Evolutionary conservation across 2,888 invertebrate genomes (phyloP).

Genomic region (Cataglyphis cursor): DNA sequence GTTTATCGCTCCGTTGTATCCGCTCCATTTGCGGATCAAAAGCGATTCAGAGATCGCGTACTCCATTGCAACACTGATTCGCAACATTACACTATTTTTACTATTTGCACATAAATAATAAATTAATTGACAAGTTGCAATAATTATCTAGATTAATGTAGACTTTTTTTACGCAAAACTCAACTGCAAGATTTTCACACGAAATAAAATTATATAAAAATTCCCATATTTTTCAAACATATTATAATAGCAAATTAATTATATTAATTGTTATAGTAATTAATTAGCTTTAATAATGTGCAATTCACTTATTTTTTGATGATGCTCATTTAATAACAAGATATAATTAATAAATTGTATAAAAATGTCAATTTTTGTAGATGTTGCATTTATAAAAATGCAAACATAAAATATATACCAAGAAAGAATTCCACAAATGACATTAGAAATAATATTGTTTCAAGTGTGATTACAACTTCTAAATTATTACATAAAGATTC

Average conservation of each 20-base stretch:
- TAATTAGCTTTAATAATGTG: background rate
- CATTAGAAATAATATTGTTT: background rate
- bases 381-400: background rate
- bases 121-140: background rate
- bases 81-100: background rate
- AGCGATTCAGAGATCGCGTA: constrained; percentile 54
- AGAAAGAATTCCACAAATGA: background rate
- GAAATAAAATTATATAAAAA: background rate
- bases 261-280: background rate
- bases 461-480: background rate
- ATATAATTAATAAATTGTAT: background rate
- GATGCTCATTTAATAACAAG: background rate
- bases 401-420: background rate
- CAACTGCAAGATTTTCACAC: background rate
- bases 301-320: background rate
- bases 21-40: constrained; percentile 33
- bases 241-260: background rate
- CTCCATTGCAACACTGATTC: background rate
- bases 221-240: background rate
- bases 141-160: background rate
- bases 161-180: background rate
- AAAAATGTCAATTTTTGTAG: background rate
- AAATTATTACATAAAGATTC: background rate
- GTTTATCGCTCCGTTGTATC: constrained; percentile 66
- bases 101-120: background rate